Percentiles rank a stretch among this genome's conserved stretches.
Evolutionary conservation across 2,888 invertebrate species (phyloP).

Genomic region (Cephus runcator): DNA sequence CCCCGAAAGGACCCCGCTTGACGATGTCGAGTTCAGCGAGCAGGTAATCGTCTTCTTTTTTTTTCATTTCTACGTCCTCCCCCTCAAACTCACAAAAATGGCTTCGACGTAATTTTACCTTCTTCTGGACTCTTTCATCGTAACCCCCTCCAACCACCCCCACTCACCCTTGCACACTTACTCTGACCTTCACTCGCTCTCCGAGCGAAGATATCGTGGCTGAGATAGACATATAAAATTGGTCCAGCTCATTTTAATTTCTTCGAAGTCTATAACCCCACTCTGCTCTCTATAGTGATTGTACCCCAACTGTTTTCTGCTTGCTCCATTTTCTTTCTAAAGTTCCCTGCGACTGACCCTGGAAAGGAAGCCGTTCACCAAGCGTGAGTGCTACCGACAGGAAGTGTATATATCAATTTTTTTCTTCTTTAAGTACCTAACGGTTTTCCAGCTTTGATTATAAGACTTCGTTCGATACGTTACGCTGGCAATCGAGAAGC

Average conservation of each 20-base stretch:
- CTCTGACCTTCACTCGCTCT: not conserved
- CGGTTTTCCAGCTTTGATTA: slow-evolving; percentile 1
- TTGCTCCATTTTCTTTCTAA: too few relatives aligned
- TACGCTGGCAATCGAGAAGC: too few relatives aligned
- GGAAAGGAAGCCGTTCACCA: slow-evolving; percentile 1
- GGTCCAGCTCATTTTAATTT: not conserved
- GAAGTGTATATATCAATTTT: not conserved
- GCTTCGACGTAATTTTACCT: too few relatives aligned
- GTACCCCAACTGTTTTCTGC: too few relatives aligned
- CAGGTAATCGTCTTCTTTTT: slow-evolving; percentile 37
- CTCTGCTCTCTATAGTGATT: too few relatives aligned
- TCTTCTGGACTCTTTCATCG: too few relatives aligned
- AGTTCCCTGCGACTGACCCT: not conserved
- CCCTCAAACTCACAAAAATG: slow-evolving; percentile 5
- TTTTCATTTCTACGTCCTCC: slow-evolving; percentile 13
- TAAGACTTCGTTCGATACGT: not conserved
- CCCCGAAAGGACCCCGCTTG: slow-evolving; percentile 20
- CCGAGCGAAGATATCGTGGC: not conserved
- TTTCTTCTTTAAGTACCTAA: not conserved
- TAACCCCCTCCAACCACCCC: slow-evolving; percentile 2
- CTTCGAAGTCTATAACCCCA: not conserved
- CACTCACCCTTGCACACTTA: slow-evolving; percentile 12
- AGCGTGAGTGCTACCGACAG: not conserved
- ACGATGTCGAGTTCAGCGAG: slow-evolving; percentile 23
- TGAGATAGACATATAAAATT: not conserved